Base-by-base conservation (phyloP, 2,797 vertebrate species). In the Cacajao melanocephalus region DNA sequence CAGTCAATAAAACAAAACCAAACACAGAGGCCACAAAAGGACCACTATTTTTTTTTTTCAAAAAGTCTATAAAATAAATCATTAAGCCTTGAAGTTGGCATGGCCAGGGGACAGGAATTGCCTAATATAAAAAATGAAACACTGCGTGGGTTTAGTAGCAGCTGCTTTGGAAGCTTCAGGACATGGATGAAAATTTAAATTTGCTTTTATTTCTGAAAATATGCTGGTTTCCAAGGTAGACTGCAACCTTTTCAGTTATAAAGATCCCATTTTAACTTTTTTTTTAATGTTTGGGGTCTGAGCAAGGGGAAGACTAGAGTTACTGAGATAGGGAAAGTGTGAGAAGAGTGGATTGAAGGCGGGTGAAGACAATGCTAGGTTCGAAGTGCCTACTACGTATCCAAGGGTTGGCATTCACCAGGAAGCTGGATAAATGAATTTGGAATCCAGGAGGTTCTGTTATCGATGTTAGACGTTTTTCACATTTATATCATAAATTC, bases 131-230 rank as follows among this genome's bases (percentile, higher is more conserved):
- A 93, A 83, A 88, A 67, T 14, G 46, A 76, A 90, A 83, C 36
- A 76, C 3, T 11, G 28, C 6, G 6, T 19, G 24, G 50, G 26
- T 39, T 85, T 46, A 20, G 17, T 64, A 72, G 10, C 50, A 92
- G 57, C 44, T 86, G 26, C 81, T 52, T 41, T 36, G 33, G 39
- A 55, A 50, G 57, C 33, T 28, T 17, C 17, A 19, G n/a, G 44
- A 89, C 5, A 85, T 55, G 33, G 80, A 86, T 58, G 50, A 57
- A 93, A 79, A 82, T 33, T 7, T 33, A 88, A 91, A 88, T 88
- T 44, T 90, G 48, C 24, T 90, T 97, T 91, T 70, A 44, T 48
- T 93, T 76, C 22, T 64, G n/a, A 95, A 93, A 93, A 61, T 39
- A 58, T 5, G 14, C 46, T 86, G 52, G 30, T 9, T 57, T 92